These are phyloP conservation scores for Drosophila nasuta DNA, from an alignment of 1,140 invertebrate species.

Conservation along the genomic window DNA sequence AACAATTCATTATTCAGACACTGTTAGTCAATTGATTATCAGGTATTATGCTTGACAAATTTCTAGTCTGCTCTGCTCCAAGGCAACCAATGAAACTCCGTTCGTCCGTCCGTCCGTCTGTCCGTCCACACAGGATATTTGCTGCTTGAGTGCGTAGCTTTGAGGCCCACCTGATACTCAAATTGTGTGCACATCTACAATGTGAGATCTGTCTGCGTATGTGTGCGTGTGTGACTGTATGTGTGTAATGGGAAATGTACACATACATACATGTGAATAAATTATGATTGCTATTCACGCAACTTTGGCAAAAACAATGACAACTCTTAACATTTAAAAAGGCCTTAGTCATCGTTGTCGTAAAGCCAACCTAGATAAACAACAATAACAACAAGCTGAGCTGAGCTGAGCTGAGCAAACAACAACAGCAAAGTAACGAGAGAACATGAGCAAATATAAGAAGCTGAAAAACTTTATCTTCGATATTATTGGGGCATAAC, in stretches of 20 bases:
- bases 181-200: neutral
- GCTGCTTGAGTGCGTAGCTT: conserved; percentile 30
- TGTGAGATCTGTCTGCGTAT: neutral
- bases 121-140: conserved; percentile 33
- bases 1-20: conserved; percentile 74
- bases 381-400: conserved; percentile 16
- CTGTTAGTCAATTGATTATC: conserved; percentile 78
- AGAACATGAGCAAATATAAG: conserved; percentile 15
- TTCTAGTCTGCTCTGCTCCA: conserved; percentile 14
- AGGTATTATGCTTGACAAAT: conserved; percentile 69
- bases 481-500: conserved; percentile 82
- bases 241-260: conserved; percentile 11
- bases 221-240: conserved; percentile 12
- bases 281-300: conserved; percentile 63
- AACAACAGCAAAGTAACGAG: conserved; percentile 7
- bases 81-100: conserved; percentile 31
- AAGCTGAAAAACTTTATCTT: conserved; percentile 69
- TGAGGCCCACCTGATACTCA: conserved; percentile 11
- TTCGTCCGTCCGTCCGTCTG: neutral
- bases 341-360: conserved; percentile 76
- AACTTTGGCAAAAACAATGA: conserved; percentile 78
- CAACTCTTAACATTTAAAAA: conserved; percentile 77
- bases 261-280: conserved; percentile 55
- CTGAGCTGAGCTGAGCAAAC: neutral
- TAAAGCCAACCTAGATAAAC: conserved; percentile 37